phyloP scores from a whole-genome alignment of 2,113 vertebrate species.

The Phalacrocorax pelagicus region DNA sequence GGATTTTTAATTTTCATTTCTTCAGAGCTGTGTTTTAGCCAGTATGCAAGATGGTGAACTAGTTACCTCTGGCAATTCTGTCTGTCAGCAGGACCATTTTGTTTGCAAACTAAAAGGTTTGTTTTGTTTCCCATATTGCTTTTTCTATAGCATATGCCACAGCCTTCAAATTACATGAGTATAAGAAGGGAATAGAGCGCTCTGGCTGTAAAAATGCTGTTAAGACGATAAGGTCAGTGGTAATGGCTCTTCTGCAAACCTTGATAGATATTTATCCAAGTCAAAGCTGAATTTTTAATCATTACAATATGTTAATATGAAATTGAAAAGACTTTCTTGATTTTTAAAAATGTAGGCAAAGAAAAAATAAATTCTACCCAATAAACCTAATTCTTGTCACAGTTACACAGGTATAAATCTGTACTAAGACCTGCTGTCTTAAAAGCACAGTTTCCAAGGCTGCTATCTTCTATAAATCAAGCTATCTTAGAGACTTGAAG shows the following conservation, averaged over 20 bases:
- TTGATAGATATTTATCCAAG: slow-evolving; percentile 27
- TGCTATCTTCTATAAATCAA: background rate
- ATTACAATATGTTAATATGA: background rate
- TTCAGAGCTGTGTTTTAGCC: background rate
- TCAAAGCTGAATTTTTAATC: slow-evolving; percentile 10
- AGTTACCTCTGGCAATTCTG: background rate
- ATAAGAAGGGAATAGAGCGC: background rate
- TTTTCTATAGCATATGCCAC: background rate
- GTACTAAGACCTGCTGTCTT: background rate
- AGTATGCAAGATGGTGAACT: background rate
- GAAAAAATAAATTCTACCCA: background rate
- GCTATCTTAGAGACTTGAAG: background rate
- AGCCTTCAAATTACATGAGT: background rate
- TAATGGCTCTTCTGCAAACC: slow-evolving; percentile 3
- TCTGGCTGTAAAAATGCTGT: background rate
- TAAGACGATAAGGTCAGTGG: slow-evolving; percentile 39
- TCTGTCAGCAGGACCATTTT: background rate
- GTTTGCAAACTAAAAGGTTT: slow-evolving; percentile 31
- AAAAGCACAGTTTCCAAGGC: background rate
- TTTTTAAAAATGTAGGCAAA: background rate
- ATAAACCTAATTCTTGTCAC: background rate
- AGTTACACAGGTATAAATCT: background rate
- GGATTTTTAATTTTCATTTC: background rate
- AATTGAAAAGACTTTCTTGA: background rate
- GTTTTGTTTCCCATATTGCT: background rate